Evolutionary conservation across 1,140 invertebrate genomes (phyloP).

Genomic region (Mya arenaria): DNA sequence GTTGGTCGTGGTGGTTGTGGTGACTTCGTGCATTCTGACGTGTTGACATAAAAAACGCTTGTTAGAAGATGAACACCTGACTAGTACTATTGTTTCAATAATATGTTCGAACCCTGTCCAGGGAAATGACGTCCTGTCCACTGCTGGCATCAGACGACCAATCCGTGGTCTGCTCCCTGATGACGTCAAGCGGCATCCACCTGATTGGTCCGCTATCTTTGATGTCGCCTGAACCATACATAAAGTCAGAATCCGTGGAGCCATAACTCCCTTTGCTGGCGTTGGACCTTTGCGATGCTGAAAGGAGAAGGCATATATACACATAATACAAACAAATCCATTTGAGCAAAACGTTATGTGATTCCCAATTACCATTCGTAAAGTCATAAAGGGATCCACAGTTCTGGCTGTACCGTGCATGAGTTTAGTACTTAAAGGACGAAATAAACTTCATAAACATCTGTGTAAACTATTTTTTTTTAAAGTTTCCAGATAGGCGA

Average conservation of each 20-base stretch:
- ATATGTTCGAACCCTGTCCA: slow-evolving; percentile 50
- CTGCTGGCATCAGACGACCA: slow-evolving; percentile 45
- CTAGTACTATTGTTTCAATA: too few species aligned
- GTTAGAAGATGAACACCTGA: too few species aligned
- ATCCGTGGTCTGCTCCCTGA: slow-evolving; percentile 27
- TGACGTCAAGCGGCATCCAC: slow-evolving; percentile 35
- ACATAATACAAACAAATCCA: not conserved
- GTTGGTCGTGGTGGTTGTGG: too few species aligned
- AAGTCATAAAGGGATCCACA: not conserved
- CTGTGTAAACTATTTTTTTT: not conserved
- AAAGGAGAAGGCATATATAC: not conserved
- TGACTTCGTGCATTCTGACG: too few species aligned
- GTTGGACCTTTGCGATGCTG: slow-evolving; percentile 37
- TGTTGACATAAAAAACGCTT: too few species aligned
- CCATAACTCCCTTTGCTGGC: slow-evolving; percentile 45
- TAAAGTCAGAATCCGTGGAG: slow-evolving; percentile 40
- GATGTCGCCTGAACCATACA: slow-evolving; percentile 21
- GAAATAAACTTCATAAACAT: not conserved
- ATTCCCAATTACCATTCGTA: not conserved
- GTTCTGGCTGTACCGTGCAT: not conserved
- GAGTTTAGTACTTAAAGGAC: not conserved
- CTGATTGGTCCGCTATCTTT: slow-evolving; percentile 33
- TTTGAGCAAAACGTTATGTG: not conserved
- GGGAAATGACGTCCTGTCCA: slow-evolving; percentile 32
- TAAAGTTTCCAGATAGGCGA: not conserved